Evolutionary conservation across 2,888 invertebrate species (phyloP).

Genomic region (Dicycla oo): DNA sequence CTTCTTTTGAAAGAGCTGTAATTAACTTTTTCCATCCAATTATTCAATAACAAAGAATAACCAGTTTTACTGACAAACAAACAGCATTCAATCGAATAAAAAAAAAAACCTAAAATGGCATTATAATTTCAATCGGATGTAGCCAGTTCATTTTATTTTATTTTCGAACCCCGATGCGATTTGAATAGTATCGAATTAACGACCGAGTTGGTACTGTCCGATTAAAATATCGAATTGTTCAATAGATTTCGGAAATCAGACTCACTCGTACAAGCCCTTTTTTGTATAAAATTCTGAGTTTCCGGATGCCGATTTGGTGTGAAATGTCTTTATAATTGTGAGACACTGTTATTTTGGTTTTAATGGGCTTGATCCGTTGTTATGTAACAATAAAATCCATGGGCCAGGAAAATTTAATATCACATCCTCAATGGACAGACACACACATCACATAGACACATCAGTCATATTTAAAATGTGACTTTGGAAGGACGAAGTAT

Average conservation of each 20-base stretch:
- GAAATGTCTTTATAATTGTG: constrained; percentile 32
- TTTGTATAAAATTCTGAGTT: constrained; percentile 45
- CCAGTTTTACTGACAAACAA: constrained; percentile 23
- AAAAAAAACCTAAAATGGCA: constrained; percentile 26
- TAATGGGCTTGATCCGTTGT: constrained; percentile 10
- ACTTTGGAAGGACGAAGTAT: background rate
- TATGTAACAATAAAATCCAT: background rate
- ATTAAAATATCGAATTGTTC: constrained; percentile 71
- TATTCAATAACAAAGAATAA: background rate
- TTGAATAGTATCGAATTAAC: constrained; percentile 58
- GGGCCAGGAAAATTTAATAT: background rate
- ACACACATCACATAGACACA: background rate
- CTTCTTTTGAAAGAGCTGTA: background rate
- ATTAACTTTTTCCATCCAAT: background rate
- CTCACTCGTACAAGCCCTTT: constrained; percentile 49
- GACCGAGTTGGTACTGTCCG: constrained; percentile 57
- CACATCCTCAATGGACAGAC: background rate
- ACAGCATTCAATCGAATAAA: background rate
- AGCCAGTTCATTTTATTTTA: constrained; percentile 58
- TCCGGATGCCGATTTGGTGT: constrained; percentile 18
- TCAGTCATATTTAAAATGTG: background rate
- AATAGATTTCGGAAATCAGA: constrained; percentile 65
- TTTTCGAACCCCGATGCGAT: constrained; percentile 42
- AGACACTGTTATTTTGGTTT: constrained; percentile 21
- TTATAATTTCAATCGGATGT: constrained; percentile 53